phyloP scores from a whole-genome alignment of 2,797 vertebrate genomes.

The Epinephelus malabaricus region DNA sequence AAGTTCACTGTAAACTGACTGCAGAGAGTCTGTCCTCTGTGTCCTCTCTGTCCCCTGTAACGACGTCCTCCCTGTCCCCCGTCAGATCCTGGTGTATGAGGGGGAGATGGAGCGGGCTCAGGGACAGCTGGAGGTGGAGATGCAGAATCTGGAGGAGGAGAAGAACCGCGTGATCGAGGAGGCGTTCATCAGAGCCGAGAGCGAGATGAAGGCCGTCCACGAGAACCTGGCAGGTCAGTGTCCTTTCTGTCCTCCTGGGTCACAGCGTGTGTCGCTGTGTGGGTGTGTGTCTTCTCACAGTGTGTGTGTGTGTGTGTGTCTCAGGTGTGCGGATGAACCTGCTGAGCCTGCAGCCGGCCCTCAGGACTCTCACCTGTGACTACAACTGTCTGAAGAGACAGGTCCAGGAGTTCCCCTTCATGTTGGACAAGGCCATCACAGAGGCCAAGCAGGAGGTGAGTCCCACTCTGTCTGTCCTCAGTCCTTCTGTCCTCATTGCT shows the following conservation, averaged over 20 bases:
- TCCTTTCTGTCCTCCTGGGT: background rate
- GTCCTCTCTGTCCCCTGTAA: too few species aligned
- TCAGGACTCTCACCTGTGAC: constrained; percentile 94
- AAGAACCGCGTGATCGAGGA: constrained; percentile 95
- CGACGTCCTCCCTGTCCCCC: too few species aligned
- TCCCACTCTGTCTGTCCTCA: too few species aligned
- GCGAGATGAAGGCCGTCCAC: constrained; percentile 97
- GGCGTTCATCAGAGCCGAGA: constrained; percentile 93
- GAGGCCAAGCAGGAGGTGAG: constrained; percentile 92
- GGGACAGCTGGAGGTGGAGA: constrained; percentile 92
- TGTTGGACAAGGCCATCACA: constrained; percentile 91
- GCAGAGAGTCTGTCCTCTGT: too few species aligned
- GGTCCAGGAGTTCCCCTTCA: constrained; percentile 94
- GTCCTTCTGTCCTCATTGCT: too few species aligned
- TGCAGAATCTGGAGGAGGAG: constrained; percentile 95
- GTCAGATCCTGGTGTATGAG: constrained; percentile 88
- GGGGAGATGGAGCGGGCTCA: constrained; percentile 92
- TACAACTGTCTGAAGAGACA: constrained; percentile 96
- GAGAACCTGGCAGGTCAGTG: constrained; percentile 94
- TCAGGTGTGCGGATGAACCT: constrained; percentile 94
- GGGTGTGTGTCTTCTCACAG: background rate
- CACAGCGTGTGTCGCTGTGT: background rate
- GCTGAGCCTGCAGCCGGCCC: constrained; percentile 93
- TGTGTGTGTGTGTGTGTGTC: background rate
- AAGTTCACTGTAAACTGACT: too few species aligned